Base-by-base conservation (phyloP, 2,888 invertebrate species). In the Papilio gigon region DNA sequence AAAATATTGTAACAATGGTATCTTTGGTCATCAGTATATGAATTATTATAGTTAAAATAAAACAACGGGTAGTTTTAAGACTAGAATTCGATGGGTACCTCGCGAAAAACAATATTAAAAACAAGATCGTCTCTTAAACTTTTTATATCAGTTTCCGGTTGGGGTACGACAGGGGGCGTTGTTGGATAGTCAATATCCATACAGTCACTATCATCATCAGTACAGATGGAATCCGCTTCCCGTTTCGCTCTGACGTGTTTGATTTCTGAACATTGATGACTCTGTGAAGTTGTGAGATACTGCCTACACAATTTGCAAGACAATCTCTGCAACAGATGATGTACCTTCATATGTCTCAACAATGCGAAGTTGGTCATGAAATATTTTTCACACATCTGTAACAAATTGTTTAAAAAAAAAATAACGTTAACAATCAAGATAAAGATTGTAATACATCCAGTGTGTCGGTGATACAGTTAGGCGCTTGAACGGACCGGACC, bases 371-470 rank as follows among this genome's bases (percentile, higher is more conserved):
- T 84, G 0, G 81, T 74, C 0, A 88, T 86, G 65, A 79, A 86
- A 67, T 83, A 89, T 66, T 87, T 89, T 8, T 73, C 74, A 70
- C 91, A 91, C 0, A 70, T 81, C 91, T 91, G 86, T 1, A 25
- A 63, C 42, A 67, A 65, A 60, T n/a, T n/a, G n/a, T n/a, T n/a
- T n/a, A 33, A 25, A 22, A 35, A 27, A 6, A 40, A 62, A 25
- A 44, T n/a, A 42, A 14, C 14, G 33, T 35, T 11, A 4, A 40
- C 14, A 2, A 3, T 5, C 40, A 14, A 40, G 6, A 44, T 11
- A 35, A 9, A 4, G 8, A 35, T 1, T 35, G 33, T 9, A 35
- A 9, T 35, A 35, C 11, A 33, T 33, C 8, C 8, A n/a, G 33
- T 35, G 33, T 3, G 33, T 35, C 33, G 6, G n/a, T n/a, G n/a